Percentiles rank a stretch among this genome's conserved stretches.
Conservation (phyloP, 92 coral and sea anemone species). For the Epizoanthus fatuus region DNA sequence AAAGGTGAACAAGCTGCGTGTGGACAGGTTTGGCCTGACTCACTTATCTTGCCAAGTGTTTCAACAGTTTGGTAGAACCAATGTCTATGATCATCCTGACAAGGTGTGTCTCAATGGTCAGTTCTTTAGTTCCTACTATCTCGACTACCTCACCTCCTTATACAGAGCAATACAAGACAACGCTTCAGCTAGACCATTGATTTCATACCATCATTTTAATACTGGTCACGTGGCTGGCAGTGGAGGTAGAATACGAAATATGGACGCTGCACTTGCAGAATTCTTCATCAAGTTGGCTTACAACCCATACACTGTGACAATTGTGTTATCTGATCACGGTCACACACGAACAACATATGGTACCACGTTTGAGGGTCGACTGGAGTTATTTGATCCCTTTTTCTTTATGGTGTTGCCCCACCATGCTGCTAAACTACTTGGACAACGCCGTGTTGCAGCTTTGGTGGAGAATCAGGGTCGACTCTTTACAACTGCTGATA, state of each 20-base stretch:
- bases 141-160: constrained; percentile 55
- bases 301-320: constrained; percentile 72
- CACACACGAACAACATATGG: constrained; percentile 70
- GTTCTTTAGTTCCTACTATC: constrained; percentile 69
- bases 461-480: too few species aligned
- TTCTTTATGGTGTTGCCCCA: constrained; percentile 73
- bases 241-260: constrained; percentile 35
- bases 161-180: constrained; percentile 25
- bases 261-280: constrained; percentile 51
- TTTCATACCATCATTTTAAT: constrained; percentile 69
- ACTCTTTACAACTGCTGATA: too few species aligned
- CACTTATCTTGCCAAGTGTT: constrained; percentile 74
- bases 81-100: constrained; percentile 68
- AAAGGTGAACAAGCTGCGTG: constrained; percentile 45
- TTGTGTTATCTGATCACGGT: constrained; percentile 79
- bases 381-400: constrained; percentile 73
- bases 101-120: constrained; percentile 77
- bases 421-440: constrained; percentile 69
- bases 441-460: constrained; percentile 61
- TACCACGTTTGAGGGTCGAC: constrained; percentile 68
- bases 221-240: constrained; percentile 78
- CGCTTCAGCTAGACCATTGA: constrained; percentile 36
- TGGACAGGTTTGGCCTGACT: constrained; percentile 71
- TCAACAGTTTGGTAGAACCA: constrained; percentile 58
- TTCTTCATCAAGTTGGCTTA: constrained; percentile 60